Evolutionary conservation across 2,113 vertebrate species (phyloP), one percentile per base, ranked within the genome.

Genomic region (Aspiorhynchus laticeps): DNA sequence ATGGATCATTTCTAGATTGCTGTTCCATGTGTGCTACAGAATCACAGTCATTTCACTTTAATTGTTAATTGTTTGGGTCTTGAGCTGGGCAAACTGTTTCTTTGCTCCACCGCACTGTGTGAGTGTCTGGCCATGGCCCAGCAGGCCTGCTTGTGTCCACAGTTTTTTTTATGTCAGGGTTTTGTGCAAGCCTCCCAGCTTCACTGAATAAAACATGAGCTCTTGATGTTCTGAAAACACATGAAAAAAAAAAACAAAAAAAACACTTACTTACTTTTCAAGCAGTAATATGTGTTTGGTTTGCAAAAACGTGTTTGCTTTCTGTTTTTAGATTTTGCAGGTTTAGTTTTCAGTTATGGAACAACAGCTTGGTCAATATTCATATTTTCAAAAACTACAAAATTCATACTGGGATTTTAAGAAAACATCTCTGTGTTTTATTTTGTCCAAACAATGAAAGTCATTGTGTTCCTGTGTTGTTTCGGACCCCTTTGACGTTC

Each of bases 131-230:
- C 73, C 86, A 81, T 86, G 88, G 89, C 87, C 87, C 41, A 6
- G 38, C 75, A 56, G 83, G 1, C 4, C 51, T 88, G 74, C 38
- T 24, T 33, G 79, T 43, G 31, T 41, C 59, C 80, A 77, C 41
- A 28, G 11, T 9, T 71, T 82, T 80, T 63, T 63, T 88, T 86
- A 89, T 88, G 89, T 90, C 86, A 90, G 82, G 48, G 83, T 73
- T 84, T 84, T 89, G 80, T 59, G 84, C 87, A 85, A 80, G 79
- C 77, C 88, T 84, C 76, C 65, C 86, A 87, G 87, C 73, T 87
- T 78, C 90, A 77, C 75, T 91, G 89, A 93, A 92, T 92, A 90
- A 93, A 93, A 92, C 88, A 93, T 90, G 85, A 88, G 83, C 84
- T 76, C 85, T 76, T 90, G 85, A 93, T 89, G 83, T 74, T 89